Evolutionary conservation across 2,797 vertebrate genomes (phyloP).

Genomic region (Poecilia wingei): DNA sequence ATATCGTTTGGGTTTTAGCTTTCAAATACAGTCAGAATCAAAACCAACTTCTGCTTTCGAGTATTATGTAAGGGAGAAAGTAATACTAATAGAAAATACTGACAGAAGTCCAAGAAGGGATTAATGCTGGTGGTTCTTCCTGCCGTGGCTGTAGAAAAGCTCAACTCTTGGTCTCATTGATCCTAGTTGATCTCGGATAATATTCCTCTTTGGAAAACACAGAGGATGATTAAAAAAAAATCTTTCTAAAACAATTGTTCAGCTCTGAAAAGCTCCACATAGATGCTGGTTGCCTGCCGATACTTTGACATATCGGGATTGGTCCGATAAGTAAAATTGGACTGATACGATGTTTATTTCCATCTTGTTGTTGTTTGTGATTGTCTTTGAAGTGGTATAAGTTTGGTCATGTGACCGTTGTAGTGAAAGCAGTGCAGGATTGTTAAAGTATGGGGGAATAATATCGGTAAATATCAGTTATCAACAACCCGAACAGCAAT

Average conservation of each 20-base stretch:
- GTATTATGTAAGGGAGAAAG: neutral
- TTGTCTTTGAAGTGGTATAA: too few relatives aligned
- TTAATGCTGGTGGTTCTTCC: neutral
- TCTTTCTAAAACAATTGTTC: neutral
- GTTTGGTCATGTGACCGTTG: too few relatives aligned
- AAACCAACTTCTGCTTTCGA: neutral
- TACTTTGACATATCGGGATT: too few relatives aligned
- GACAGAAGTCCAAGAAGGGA: neutral
- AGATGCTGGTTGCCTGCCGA: neutral
- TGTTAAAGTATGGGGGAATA: too few relatives aligned
- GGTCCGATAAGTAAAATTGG: too few relatives aligned
- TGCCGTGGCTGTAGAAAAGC: neutral
- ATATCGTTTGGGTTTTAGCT: neutral
- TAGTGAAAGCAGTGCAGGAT: too few relatives aligned
- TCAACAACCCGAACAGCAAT: too few relatives aligned
- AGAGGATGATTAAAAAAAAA: neutral
- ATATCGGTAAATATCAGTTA: too few relatives aligned
- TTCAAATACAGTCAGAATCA: neutral
- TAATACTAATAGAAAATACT: neutral
- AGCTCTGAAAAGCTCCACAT: neutral
- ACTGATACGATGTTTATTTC: too few relatives aligned
- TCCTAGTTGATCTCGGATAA: neutral
- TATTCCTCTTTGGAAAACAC: neutral
- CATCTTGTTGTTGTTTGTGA: too few relatives aligned
- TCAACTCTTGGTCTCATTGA: neutral